Evolutionary conservation across 2,113 vertebrate species (phyloP).

Genomic region (Panthera uncia): DNA sequence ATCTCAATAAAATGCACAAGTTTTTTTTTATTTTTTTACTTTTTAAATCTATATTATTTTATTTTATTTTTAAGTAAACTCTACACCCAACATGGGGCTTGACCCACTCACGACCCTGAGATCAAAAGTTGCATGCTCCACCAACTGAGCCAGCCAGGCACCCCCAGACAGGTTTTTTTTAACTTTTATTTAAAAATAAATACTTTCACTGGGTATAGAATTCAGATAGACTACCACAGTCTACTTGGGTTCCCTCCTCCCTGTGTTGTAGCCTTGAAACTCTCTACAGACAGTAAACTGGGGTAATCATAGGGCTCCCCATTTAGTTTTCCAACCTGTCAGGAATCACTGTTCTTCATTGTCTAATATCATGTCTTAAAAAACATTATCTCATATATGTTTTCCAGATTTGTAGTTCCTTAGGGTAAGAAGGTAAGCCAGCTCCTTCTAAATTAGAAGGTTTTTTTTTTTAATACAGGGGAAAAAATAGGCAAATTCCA

Average conservation of each 20-base stretch:
- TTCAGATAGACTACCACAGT: not conserved
- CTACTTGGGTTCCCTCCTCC: not conserved
- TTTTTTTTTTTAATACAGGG: not conserved
- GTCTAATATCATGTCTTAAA: not conserved
- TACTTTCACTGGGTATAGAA: not conserved
- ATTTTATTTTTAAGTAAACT: not conserved
- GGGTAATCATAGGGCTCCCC: rapidly evolving
- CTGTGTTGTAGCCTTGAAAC: not conserved
- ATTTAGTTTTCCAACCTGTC: not conserved
- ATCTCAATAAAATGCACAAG: not conserved
- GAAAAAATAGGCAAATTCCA: not conserved
- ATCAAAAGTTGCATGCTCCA: not conserved
- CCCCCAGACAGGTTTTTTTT: not conserved
- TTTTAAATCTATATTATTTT: not conserved
- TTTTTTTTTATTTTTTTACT: no score
- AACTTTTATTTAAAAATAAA: not conserved
- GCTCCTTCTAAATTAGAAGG: not conserved
- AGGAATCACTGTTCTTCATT: not conserved
- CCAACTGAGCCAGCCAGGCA: not conserved
- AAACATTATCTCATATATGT: not conserved
- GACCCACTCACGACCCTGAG: not conserved
- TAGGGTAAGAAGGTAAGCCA: not conserved
- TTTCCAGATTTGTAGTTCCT: not conserved
- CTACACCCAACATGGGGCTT: not conserved
- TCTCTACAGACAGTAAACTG: not conserved